phyloP scores from a whole-genome alignment of 2,888 invertebrate species.

The Drosophila parthenogenetica region DNA sequence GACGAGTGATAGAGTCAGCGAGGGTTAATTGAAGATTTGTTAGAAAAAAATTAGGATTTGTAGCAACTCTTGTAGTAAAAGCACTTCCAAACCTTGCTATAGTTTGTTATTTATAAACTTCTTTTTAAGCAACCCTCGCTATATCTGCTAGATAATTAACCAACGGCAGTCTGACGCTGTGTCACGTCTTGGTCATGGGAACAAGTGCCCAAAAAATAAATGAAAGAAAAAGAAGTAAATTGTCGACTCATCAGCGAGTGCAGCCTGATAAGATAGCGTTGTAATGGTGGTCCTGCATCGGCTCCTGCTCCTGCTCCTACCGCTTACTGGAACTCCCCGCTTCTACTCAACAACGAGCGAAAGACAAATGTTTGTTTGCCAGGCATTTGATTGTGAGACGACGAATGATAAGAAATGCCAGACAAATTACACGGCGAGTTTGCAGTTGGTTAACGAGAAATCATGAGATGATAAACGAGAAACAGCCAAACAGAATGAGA shows the following conservation, averaged over 20 bases:
- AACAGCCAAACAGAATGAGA: conserved; percentile 5
- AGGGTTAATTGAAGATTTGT: too few species aligned
- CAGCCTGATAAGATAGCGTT: conserved; percentile 47
- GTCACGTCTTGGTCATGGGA: conserved; percentile 41
- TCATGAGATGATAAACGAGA: conserved; percentile 48
- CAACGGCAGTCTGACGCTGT: conserved; percentile 23
- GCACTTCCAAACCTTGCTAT: too few species aligned
- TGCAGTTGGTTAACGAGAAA: conserved; percentile 44
- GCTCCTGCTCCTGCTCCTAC: conserved; percentile 16
- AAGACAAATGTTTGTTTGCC: conserved; percentile 74
- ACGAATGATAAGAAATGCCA: conserved; percentile 42
- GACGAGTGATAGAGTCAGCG: conserved; percentile 14
- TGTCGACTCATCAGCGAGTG: conserved; percentile 53
- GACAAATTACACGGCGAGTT: conserved; percentile 42
- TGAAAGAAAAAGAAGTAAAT: conserved; percentile 40
- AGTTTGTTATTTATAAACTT: not conserved
- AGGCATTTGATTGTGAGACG: conserved; percentile 43
- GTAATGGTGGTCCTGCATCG: conserved; percentile 58
- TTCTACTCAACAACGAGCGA: conserved; percentile 23
- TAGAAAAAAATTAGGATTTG: too few species aligned
- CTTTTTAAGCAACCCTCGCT: conserved; percentile 29
- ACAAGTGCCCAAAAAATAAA: conserved; percentile 60
- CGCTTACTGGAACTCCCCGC: not conserved
- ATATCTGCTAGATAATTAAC: conserved; percentile 40
- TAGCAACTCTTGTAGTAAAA: too few species aligned